Evolutionary conservation across 2,113 vertebrate genomes (phyloP).

Genomic region (Terrapene triunguis): DNA sequence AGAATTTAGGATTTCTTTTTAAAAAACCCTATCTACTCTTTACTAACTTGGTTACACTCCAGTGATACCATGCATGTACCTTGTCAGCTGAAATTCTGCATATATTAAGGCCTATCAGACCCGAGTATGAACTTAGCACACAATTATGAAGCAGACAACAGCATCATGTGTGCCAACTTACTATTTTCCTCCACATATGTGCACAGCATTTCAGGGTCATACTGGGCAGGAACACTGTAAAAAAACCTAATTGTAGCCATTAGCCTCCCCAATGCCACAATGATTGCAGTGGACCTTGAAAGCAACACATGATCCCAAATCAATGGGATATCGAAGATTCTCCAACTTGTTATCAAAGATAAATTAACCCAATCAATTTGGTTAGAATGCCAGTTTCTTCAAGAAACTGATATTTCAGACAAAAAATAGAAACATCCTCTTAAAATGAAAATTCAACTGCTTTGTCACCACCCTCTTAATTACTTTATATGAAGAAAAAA

Average conservation of each 20-base stretch:
- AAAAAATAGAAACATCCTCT: constrained; percentile 74
- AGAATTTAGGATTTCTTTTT: constrained; percentile 18
- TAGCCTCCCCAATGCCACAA: background rate
- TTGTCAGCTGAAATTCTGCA: constrained; percentile 47
- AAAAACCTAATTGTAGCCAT: constrained; percentile 21
- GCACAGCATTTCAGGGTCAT: constrained; percentile 53
- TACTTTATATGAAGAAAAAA: constrained; percentile 81
- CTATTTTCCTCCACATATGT: constrained; percentile 16
- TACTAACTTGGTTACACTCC: background rate
- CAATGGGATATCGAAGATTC: constrained; percentile 22
- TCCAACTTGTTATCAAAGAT: constrained; percentile 62
- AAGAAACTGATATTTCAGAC: constrained; percentile 74
- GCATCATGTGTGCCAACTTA: constrained; percentile 53
- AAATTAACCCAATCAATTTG: constrained; percentile 71
- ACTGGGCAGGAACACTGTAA: constrained; percentile 33
- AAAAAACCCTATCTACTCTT: background rate
- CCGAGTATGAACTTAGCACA: constrained; percentile 35
- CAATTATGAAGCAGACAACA: constrained; percentile 60
- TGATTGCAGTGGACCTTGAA: constrained; percentile 28
- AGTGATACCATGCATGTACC: constrained; percentile 37
- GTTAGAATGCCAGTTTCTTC: constrained; percentile 81
- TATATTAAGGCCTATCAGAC: constrained; percentile 29
- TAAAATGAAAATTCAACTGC: constrained; percentile 77
- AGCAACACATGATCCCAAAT: constrained; percentile 21
- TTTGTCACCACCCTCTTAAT: constrained; percentile 73